A percentile compares a stretch with the other conserved stretches of the same genome.
These are phyloP conservation scores for Lasiurus cinereus DNA, from an alignment of 2,113 vertebrate genomes.

Conservation along the genomic window DNA sequence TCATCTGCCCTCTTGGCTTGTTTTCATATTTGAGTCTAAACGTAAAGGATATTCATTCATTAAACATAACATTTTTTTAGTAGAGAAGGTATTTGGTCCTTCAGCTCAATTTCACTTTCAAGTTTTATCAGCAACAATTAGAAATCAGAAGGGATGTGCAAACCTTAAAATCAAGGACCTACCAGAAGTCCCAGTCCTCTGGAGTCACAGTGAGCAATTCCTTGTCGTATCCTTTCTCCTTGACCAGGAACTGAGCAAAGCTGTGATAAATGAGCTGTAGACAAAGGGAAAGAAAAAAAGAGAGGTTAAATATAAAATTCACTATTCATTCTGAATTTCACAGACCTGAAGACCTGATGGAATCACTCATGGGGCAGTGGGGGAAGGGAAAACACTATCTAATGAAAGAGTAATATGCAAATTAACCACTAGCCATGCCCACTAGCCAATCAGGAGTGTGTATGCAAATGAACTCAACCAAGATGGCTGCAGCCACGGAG, in stretches of 20 bases:
- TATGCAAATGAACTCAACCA: too few relatives aligned
- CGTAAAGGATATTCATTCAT: conserved; percentile 40
- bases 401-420: too few relatives aligned
- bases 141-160: neutral
- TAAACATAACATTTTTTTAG: neutral
- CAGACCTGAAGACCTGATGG: neutral
- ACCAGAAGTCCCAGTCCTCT: conserved; percentile 97
- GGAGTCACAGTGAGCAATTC: conserved; percentile 92
- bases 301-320: neutral
- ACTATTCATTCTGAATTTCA: conserved; percentile 38
- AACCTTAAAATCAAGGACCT: conserved; percentile 78
- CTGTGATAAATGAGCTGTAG: conserved; percentile 97
- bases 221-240: conserved; percentile 93
- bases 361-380: neutral
- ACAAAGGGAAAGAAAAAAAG: conserved; percentile 53
- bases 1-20: neutral
- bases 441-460: too few relatives aligned
- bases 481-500: too few relatives aligned
- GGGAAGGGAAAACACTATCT: neutral
- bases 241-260: conserved; percentile 94
- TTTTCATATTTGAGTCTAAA: conserved; percentile 59
- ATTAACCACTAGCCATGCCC: too few relatives aligned
- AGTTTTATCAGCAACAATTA: conserved; percentile 15
- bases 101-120: conserved; percentile 23
- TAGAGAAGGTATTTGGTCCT: neutral